Evolutionary conservation across 1,140 invertebrate species (phyloP).

Genomic region (Leptinotarsa lineolata): DNA sequence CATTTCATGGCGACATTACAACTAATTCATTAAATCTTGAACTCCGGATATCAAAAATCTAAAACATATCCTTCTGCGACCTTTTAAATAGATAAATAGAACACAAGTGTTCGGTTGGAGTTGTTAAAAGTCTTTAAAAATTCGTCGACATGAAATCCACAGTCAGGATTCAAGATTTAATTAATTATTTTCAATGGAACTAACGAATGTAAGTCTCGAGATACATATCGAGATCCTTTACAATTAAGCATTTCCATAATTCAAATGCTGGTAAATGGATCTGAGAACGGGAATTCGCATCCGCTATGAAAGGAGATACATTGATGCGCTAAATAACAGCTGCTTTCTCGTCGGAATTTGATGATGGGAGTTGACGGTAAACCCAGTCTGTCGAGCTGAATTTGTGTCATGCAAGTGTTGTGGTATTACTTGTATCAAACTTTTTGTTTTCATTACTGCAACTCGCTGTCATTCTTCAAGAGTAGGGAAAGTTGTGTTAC

Average conservation of each 20-base stretch:
- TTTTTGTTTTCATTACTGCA: too few species aligned
- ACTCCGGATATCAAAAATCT: neutral
- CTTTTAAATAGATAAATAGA: neutral
- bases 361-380: neutral
- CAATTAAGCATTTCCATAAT: slow-evolving; percentile 22
- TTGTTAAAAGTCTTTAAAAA: slow-evolving; percentile 11
- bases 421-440: too few species aligned
- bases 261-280: slow-evolving; percentile 18
- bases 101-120: neutral
- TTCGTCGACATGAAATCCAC: slow-evolving; percentile 15
- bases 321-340: slow-evolving; percentile 8
- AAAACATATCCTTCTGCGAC: neutral
- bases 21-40: slow-evolving; percentile 3
- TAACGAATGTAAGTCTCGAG: slow-evolving; percentile 19
- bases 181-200: slow-evolving; percentile 19
- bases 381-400: too few species aligned
- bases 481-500: too few species aligned
- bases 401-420: too few species aligned
- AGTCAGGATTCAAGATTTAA: slow-evolving; percentile 16
- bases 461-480: too few species aligned
- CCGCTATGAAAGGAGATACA: slow-evolving; percentile 10
- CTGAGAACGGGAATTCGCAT: slow-evolving; percentile 17
- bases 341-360: slow-evolving; percentile 2
- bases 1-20: slow-evolving; percentile 4
- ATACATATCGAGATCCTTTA: slow-evolving; percentile 12